Percentiles rank a stretch among this genome's conserved stretches.
These are phyloP conservation scores for Nematostella vectensis DNA, from an alignment of 92 coral and sea anemone genomes.

Conservation along the genomic window DNA sequence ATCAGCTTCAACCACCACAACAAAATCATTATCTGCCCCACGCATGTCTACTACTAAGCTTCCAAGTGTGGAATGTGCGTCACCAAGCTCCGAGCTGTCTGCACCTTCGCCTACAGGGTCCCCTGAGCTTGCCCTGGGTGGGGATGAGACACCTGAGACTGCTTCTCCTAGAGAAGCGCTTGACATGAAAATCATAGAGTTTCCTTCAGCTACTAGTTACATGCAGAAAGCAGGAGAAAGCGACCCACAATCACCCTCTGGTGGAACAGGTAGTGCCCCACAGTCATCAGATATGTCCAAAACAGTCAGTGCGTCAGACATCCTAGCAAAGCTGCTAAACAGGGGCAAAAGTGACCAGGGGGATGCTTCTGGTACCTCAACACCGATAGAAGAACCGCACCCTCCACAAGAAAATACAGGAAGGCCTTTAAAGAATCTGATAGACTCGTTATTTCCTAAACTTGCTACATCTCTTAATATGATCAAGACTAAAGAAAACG, in stretches of 20 bases:
- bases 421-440: conserved; percentile 62
- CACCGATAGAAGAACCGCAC: conserved; percentile 22
- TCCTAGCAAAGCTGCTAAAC: conserved; percentile 75
- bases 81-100: conserved; percentile 86
- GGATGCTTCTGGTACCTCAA: conserved; percentile 27
- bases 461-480: conserved; percentile 76
- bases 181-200: conserved; percentile 33
- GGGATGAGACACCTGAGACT: conserved; percentile 61
- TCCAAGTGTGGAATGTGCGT: conserved; percentile 19
- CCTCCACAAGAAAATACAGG: conserved; percentile 30
- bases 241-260: conserved; percentile 2
- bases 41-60: conserved; percentile 17
- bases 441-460: conserved; percentile 83
- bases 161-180: conserved; percentile 50
- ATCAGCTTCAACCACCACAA: conserved; percentile 19
- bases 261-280: conserved; percentile 13
- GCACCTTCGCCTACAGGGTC: conserved; percentile 98
- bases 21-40: conserved; percentile 25
- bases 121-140: conserved; percentile 80
- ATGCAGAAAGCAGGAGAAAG: conserved; percentile 4
- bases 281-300: conserved; percentile 18
- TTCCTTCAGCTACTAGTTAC: conserved; percentile 7
- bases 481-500: conserved; percentile 38
- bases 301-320: conserved; percentile 68
- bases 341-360: conserved; percentile 51